Base-by-base conservation (phyloP, 2,113 vertebrate genomes). In the Hippocampus comes region DNA sequence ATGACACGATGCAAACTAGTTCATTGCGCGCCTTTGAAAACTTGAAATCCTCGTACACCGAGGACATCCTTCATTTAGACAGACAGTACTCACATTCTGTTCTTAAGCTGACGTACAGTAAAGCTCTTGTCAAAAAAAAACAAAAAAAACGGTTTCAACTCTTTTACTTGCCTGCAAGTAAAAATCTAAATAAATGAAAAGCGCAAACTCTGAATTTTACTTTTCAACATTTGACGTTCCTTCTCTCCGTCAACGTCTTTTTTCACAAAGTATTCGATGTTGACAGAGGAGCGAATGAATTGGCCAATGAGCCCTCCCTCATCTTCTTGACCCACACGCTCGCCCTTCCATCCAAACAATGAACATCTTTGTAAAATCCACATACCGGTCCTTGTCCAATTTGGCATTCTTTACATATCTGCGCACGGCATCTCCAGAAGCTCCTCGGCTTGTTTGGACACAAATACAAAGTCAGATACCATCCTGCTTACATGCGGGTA, bases 371-470 rank as follows among this genome's bases (percentile, higher is more conserved):
- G 86, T 91, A 79, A 79, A 75, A 46, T 75, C 69, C 67, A 78
- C n/a, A 77, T 57, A 65, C 81, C 86, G 77, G 46, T 88, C 89
- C 88, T 89, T 88, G 86, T 88, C 87, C 82, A 85, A 74, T 51
- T 74, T 84, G 75, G 70, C 88, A 91, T 93, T 90, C 87, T 89
- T 87, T 72, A 89, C 84, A 88, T 90, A 85, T 89, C 87, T 86
- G 76, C 79, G 79, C 18, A 15, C 68, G 67, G 27, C 67, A 72
- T 76, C 61, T 49, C 46, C 74, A 74, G 71, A 76, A 43, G 2
- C 59, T 18, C 27, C 18, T 4, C 67, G 46, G 59, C 5, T 27
- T 63, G 25, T 20, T 11, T 38, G 21, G 57, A 68, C 68, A 70
- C 21, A 70, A 70, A 73, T 70, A 71, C 46, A 70, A 48, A 61